Evolutionary conservation across 2,888 invertebrate genomes (phyloP).

Genomic region (Dasypolia templi): DNA sequence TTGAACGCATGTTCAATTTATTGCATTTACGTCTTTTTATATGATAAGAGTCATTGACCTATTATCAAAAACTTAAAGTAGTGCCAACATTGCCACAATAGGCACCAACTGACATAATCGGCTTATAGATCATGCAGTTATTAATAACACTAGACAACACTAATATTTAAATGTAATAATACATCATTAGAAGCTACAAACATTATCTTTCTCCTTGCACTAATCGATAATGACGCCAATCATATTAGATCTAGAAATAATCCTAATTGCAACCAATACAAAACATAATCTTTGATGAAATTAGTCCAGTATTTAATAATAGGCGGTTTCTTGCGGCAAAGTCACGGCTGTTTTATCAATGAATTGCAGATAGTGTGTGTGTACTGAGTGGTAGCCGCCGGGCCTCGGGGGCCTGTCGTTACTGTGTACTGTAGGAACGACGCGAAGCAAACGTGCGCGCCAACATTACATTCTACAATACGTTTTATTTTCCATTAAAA

Average conservation of each 20-base stretch:
- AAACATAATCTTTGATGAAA: conserved; percentile 15
- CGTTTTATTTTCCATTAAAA: conserved; percentile 13
- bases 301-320: conserved; percentile 12
- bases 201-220: conserved; percentile 16
- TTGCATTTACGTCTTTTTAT: background rate
- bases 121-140: background rate
- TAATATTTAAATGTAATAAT: conserved; percentile 22
- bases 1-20: no score
- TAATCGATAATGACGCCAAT: conserved; percentile 23
- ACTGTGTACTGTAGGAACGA: conserved; percentile 50
- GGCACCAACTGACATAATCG: background rate
- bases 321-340: conserved; percentile 10
- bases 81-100: background rate
- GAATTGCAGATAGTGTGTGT: conserved; percentile 57
- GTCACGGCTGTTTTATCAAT: conserved; percentile 59
- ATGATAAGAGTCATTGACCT: background rate
- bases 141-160: conserved; percentile 21
- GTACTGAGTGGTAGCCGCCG: conserved; percentile 25
- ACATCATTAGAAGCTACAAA: conserved; percentile 11
- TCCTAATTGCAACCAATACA: conserved; percentile 8
- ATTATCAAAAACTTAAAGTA: background rate
- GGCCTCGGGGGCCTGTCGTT: conserved; percentile 21
- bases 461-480: conserved; percentile 10
- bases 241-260: conserved; percentile 24
- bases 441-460: conserved; percentile 60